These are phyloP conservation scores for Archocentrus centrarchus DNA, from an alignment of 2,113 vertebrate genomes.

Conservation along the genomic window DNA sequence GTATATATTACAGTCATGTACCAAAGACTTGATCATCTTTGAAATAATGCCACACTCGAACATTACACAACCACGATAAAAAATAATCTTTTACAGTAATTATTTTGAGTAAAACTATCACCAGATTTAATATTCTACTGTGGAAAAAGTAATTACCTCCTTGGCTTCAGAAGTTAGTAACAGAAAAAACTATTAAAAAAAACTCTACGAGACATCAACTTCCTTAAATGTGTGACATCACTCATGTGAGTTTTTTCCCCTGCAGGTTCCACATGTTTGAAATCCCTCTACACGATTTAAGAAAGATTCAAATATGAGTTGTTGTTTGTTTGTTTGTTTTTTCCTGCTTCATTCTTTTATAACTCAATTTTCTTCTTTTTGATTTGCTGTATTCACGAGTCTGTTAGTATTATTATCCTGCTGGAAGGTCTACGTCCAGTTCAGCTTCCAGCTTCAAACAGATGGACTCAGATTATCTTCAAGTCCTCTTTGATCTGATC, in stretches of 20 bases:
- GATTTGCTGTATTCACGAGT: not conserved
- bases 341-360: not conserved
- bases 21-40: not conserved
- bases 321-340: not conserved
- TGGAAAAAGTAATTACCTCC: not conserved
- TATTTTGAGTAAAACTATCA: not conserved
- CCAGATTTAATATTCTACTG: not conserved
- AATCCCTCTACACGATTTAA: not conserved
- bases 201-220: not conserved
- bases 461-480: not conserved
- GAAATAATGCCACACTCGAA: not conserved
- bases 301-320: not conserved
- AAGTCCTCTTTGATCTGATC: not conserved
- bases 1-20: not conserved
- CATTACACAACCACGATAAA: not conserved
- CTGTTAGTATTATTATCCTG: not conserved
- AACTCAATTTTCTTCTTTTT: not conserved
- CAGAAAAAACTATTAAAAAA: not conserved
- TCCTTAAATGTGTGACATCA: not conserved
- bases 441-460: accelerated
- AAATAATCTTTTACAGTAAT: not conserved
- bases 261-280: not conserved
- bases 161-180: not conserved
- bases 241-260: not conserved
- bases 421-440: not conserved